Conservation (phyloP, 2,888 invertebrate genomes). For the Scotopteryx bipunctaria region DNA sequence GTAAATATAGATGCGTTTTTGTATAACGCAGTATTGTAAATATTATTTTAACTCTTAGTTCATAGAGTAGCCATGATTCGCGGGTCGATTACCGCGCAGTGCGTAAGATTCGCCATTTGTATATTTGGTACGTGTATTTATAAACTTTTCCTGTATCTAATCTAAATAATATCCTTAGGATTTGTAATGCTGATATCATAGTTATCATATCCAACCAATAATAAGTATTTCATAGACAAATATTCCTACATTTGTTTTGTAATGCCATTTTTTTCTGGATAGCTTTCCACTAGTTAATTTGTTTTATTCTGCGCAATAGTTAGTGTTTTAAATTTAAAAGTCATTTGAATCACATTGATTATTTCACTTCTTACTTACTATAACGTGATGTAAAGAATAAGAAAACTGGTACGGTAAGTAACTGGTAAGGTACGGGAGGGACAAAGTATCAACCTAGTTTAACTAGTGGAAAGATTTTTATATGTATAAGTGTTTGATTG, state of each 20-base stretch:
- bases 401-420: too few species aligned
- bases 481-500: constrained; percentile 16
- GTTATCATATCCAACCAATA: constrained; percentile 17
- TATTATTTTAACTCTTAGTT: constrained; percentile 32
- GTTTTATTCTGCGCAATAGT: too few species aligned
- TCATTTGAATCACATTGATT: too few species aligned
- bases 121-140: constrained; percentile 9
- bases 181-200: constrained; percentile 15
- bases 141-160: constrained; percentile 17
- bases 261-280: not conserved
- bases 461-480: constrained; percentile 4
- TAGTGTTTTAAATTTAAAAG: too few species aligned
- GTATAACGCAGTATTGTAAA: constrained; percentile 34
- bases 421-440: too few species aligned
- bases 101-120: constrained; percentile 17
- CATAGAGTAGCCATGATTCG: constrained; percentile 30
- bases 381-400: too few species aligned
- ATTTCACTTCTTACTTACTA: too few species aligned
- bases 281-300: constrained; percentile 1
- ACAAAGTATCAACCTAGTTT: not conserved
- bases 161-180: constrained; percentile 12
- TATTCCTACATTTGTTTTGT: constrained; percentile 4
- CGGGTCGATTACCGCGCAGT: constrained; percentile 10
- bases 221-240: constrained; percentile 11
- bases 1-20: constrained; percentile 61